A percentile compares a stretch with the other conserved stretches of the same genome.
These are phyloP conservation scores for Trididemnum nubilum DNA, from an alignment of 23 tunicate genomes.

Conservation along the genomic window DNA sequence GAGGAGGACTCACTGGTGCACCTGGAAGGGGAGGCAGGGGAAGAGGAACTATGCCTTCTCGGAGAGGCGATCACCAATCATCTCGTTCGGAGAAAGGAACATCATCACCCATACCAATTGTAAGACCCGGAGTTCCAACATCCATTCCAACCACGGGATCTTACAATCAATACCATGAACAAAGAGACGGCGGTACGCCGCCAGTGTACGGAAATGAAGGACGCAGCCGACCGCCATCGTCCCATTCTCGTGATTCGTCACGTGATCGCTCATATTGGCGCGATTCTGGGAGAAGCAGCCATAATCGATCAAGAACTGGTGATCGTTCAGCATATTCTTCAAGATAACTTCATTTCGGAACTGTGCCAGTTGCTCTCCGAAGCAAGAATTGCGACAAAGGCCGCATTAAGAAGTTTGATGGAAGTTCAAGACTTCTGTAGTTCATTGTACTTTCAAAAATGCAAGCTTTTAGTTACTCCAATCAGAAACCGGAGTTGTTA, in stretches of 20 bases:
- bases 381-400: too few species aligned
- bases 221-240: not conserved
- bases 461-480: too few species aligned
- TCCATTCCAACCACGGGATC: not conserved
- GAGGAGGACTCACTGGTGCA: conserved; percentile 43
- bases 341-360: too few species aligned
- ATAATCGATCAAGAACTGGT: conserved; percentile 2
- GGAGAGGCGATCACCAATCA: conserved; percentile 35
- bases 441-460: too few species aligned
- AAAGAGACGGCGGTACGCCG: not conserved
- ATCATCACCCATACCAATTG: not conserved
- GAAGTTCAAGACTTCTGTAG: too few species aligned
- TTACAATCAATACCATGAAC: not conserved
- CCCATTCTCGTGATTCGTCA: conserved; percentile 12
- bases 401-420: too few species aligned
- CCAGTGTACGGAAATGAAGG: not conserved
- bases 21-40: conserved; percentile 38
- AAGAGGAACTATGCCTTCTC: conserved; percentile 3
- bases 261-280: conserved; percentile 12
- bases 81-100: conserved; percentile 9
- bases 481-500: too few species aligned
- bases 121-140: not conserved
- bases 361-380: too few species aligned
- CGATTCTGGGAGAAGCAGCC: conserved; percentile 10
- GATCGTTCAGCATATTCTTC: not conserved